Conservation (phyloP, 2,113 vertebrate genomes). For the Tretioscincus oriximinensis region DNA sequence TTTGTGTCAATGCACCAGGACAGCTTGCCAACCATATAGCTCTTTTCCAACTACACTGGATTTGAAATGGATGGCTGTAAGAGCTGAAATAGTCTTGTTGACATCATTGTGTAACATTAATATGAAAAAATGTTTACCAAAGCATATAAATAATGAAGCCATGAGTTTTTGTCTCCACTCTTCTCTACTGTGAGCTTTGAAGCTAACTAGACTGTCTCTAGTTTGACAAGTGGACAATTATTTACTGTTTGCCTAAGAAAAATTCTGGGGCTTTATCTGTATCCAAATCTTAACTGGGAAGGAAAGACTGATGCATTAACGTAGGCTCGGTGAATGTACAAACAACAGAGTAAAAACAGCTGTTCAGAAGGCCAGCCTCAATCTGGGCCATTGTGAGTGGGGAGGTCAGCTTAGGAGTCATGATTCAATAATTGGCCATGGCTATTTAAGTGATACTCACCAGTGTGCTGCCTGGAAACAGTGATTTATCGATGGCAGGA, state of each 20-base stretch:
- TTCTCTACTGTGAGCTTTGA: slow-evolving; percentile 28
- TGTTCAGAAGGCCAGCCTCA: slow-evolving; percentile 12
- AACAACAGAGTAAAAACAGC: neutral
- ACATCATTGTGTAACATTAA: slow-evolving; percentile 14
- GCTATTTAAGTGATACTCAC: neutral
- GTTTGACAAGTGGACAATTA: slow-evolving; percentile 33
- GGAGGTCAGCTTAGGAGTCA: neutral
- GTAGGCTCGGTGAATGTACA: rapidly evolving
- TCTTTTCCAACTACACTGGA: neutral
- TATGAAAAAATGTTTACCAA: slow-evolving; percentile 38
- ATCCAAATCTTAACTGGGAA: slow-evolving; percentile 6
- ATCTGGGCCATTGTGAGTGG: neutral
- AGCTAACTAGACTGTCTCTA: slow-evolving; percentile 9
- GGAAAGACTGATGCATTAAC: slow-evolving; percentile 3
- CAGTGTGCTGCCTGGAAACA: slow-evolving; percentile 4
- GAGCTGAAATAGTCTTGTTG: neutral
- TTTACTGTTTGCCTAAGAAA: slow-evolving; percentile 20
- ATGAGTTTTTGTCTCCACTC: neutral
- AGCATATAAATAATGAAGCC: slow-evolving; percentile 33
- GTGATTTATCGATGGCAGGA: neutral
- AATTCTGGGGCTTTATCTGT: neutral
- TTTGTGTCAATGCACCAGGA: neutral
- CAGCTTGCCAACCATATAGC: slow-evolving; percentile 1
- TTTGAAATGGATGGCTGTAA: slow-evolving; percentile 4
- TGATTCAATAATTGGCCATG: slow-evolving; percentile 4